Conservation (phyloP, 2,888 invertebrate species). For the Epinotia bilunana region DNA sequence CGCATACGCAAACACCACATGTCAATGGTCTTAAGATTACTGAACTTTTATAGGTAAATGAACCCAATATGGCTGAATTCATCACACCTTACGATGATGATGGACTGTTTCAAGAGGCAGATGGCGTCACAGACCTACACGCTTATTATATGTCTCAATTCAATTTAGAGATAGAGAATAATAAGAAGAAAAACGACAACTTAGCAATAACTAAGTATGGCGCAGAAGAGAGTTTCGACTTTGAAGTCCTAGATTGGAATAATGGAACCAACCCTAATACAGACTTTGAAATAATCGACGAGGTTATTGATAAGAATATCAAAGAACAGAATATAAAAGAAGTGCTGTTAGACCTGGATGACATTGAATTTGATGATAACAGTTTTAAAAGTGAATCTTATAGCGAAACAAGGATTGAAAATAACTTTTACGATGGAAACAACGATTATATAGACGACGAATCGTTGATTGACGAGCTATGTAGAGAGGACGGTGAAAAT, state of each 20-base stretch:
- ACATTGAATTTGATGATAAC: constrained; percentile 72
- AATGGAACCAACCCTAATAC: constrained; percentile 52
- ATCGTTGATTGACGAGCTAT: constrained; percentile 77
- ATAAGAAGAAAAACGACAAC: constrained; percentile 63
- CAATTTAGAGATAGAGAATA: constrained; percentile 77
- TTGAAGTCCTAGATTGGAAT: constrained; percentile 74
- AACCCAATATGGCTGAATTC: constrained; percentile 72
- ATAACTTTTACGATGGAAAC: constrained; percentile 61
- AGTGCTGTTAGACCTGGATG: constrained; percentile 75
- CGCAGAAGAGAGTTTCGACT: constrained; percentile 76
- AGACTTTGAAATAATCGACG: constrained; percentile 73
- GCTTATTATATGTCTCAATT: constrained; percentile 82
- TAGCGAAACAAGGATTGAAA: constrained; percentile 55
- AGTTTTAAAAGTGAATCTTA: constrained; percentile 61
- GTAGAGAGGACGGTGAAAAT: constrained; percentile 74
- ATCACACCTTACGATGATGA: constrained; percentile 74
- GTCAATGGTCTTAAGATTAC: constrained; percentile 74
- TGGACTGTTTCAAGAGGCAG: constrained; percentile 71
- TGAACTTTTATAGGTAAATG: constrained; percentile 64
- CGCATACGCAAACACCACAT: constrained; percentile 75
- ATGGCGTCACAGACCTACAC: constrained; percentile 75
- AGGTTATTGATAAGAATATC: constrained; percentile 73
- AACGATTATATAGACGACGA: constrained; percentile 80
- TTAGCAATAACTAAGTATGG: constrained; percentile 78
- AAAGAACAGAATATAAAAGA: constrained; percentile 79